Percentiles rank a stretch among this genome's conserved stretches.
Evolutionary conservation across 2,888 invertebrate genomes (phyloP).

Genomic region (Trilocha varians): DNA sequence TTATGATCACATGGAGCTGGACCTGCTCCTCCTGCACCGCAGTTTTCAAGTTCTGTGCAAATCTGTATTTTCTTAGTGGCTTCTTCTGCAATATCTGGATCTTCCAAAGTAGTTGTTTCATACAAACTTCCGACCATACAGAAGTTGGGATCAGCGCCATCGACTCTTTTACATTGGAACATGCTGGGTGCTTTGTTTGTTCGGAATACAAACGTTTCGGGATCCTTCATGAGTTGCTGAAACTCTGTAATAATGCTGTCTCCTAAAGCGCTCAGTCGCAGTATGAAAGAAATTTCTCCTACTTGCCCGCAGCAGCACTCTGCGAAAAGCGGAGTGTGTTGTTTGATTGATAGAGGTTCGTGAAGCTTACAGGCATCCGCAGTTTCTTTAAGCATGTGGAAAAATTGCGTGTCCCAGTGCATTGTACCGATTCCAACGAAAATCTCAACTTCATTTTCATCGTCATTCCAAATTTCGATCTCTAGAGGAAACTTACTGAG

Average conservation of each 20-base stretch:
- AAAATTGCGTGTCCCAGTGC: constrained; percentile 62
- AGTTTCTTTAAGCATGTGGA: constrained; percentile 58
- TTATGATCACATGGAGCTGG: constrained; percentile 28
- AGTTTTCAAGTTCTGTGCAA: constrained; percentile 55
- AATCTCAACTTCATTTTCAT: constrained; percentile 43
- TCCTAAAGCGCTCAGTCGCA: constrained; percentile 67
- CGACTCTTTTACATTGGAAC: constrained; percentile 52
- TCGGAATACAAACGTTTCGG: constrained; percentile 55
- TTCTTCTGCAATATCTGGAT: constrained; percentile 38
- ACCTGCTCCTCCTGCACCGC: constrained; percentile 26
- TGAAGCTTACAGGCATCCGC: constrained; percentile 39
- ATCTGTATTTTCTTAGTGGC: constrained; percentile 47
- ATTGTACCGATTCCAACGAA: constrained; percentile 58
- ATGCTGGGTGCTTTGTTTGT: constrained; percentile 59
- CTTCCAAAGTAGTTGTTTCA: constrained; percentile 58
- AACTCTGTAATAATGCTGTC: constrained; percentile 58
- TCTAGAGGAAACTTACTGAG: constrained; percentile 63
- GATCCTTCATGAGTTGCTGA: constrained; percentile 52
- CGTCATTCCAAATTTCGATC: constrained; percentile 63
- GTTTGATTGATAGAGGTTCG: constrained; percentile 47
- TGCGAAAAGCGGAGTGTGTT: constrained; percentile 29
- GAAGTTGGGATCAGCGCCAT: constrained; percentile 59
- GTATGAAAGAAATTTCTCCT: constrained; percentile 58
- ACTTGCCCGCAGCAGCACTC: constrained; percentile 50
- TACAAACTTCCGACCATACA: constrained; percentile 57